Conservation (phyloP, 2,888 invertebrate species). For the Idaea aversata region DNA sequence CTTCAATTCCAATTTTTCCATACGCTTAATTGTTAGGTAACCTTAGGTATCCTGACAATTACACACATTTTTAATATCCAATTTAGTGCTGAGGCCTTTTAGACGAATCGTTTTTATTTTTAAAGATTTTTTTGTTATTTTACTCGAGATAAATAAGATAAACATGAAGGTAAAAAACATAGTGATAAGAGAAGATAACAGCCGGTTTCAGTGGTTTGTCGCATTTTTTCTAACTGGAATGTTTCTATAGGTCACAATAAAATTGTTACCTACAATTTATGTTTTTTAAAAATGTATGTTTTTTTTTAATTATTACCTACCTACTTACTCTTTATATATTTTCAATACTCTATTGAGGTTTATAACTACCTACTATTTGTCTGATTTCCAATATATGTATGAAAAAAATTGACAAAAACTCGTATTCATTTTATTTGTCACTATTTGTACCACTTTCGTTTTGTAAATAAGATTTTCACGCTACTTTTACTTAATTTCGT, state of each 20-base stretch:
- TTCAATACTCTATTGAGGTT: background rate
- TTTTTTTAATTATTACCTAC: too few species aligned
- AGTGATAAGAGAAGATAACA: background rate
- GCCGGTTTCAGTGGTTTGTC: background rate
- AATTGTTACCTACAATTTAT: too few species aligned
- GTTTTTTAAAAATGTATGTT: too few species aligned
- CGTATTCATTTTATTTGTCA: background rate
- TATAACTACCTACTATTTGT: background rate
- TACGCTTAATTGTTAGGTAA: too few species aligned
- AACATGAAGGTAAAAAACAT: background rate
- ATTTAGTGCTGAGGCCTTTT: too few species aligned
- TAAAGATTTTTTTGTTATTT: background rate
- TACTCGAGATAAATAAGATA: background rate
- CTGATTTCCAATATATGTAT: background rate
- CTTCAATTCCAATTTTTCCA: too few species aligned
- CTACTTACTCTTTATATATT: background rate
- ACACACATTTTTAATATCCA: too few species aligned
- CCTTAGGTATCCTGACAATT: too few species aligned
- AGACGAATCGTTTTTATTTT: too few species aligned
- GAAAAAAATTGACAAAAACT: background rate
- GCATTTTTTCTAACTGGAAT: background rate
- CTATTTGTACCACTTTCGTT: background rate
- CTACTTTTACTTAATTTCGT: conserved; percentile 15
- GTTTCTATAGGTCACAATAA: background rate
- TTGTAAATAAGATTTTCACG: background rate